These are phyloP conservation scores for Phenganax stokvisi DNA, from an alignment of 92 coral and sea anemone genomes.

Conservation along the genomic window DNA sequence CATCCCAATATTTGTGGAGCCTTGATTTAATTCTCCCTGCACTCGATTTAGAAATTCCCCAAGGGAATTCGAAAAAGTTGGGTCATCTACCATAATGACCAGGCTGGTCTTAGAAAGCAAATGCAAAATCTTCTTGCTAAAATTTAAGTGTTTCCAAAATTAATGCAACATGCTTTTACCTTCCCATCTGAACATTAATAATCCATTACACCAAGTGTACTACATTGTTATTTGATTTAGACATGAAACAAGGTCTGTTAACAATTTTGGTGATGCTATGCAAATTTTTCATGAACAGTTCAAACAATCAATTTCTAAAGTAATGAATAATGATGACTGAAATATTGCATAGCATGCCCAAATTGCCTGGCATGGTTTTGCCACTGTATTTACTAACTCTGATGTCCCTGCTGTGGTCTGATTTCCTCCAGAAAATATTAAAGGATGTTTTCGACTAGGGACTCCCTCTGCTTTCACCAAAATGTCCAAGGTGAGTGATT, in stretches of 20 bases:
- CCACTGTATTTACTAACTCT: slow-evolving; percentile 30
- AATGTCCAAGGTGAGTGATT: slow-evolving; percentile 36
- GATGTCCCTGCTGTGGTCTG: slow-evolving; percentile 52
- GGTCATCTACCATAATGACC: slow-evolving; percentile 45
- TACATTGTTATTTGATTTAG: no score
- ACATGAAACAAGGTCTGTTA: no score
- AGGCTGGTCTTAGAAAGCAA: slow-evolving; percentile 23
- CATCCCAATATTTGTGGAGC: slow-evolving; percentile 36
- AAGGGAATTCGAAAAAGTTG: slow-evolving; percentile 27
- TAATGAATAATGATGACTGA: no score
- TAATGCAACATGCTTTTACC: no score
- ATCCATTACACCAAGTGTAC: background rate
- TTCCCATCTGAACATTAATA: background rate
- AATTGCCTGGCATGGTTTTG: background rate
- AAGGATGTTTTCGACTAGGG: slow-evolving; percentile 38
- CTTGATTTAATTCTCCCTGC: slow-evolving; percentile 36
- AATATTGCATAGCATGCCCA: no score
- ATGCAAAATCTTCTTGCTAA: slow-evolving; percentile 34
- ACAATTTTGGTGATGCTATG: no score
- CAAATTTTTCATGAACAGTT: no score
- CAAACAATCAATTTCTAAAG: no score
- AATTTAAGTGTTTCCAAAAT: background rate
- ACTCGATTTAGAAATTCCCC: slow-evolving; percentile 42
- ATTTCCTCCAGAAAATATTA: slow-evolving; percentile 46
- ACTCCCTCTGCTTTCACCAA: slow-evolving; percentile 43